Conservation (phyloP, 2,797 vertebrate genomes). For the Dermochelys coriacea region DNA sequence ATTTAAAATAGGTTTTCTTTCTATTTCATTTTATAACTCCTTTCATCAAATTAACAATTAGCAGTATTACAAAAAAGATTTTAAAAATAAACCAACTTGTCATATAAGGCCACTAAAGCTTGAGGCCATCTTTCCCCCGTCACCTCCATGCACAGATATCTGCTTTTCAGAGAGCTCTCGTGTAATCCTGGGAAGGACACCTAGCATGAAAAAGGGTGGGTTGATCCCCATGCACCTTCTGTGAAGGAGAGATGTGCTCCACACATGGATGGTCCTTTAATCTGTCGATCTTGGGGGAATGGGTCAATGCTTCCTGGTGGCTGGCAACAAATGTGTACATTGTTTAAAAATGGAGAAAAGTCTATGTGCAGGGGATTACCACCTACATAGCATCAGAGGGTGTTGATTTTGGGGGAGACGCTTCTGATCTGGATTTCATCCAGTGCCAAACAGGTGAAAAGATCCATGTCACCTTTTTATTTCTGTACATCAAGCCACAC, state of each 20-base stretch:
- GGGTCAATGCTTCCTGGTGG: background rate
- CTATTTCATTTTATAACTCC: rapidly evolving
- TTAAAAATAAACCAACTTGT: background rate
- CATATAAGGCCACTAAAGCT: background rate
- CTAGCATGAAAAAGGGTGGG: background rate
- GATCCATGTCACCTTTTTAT: background rate
- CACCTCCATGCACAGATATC: background rate
- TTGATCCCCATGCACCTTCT: background rate
- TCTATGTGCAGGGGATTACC: background rate
- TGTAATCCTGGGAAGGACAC: background rate
- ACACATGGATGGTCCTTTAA: background rate
- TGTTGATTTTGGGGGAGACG: background rate
- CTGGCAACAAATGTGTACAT: background rate
- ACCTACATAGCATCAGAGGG: background rate
- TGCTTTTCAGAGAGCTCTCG: background rate
- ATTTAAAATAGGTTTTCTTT: background rate
- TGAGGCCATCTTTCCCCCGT: background rate
- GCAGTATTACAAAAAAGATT: background rate
- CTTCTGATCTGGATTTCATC: background rate
- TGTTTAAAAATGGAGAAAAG: background rate
- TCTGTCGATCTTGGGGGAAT: background rate
- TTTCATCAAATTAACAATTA: background rate
- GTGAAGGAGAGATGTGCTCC: background rate
- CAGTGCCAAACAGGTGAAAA: background rate
- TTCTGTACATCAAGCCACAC: background rate